A percentile compares a stretch with the other conserved stretches of the same genome.
Conservation (phyloP, 2,113 vertebrate species). For the Lophotis ruficrista region DNA sequence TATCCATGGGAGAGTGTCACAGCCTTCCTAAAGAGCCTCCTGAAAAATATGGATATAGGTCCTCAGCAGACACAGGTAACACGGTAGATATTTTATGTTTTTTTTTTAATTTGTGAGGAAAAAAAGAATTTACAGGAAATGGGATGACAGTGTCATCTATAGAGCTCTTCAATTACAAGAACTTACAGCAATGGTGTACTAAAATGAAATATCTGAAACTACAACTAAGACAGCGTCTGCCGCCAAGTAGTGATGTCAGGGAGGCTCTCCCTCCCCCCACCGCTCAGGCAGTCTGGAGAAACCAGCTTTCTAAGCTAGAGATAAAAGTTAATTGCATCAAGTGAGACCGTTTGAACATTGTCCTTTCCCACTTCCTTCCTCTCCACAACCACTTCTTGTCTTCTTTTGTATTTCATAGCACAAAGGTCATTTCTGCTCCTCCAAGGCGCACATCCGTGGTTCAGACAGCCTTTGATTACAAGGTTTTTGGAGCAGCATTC, state of each 20-base stretch:
- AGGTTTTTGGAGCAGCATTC: background rate
- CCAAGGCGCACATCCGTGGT: fast-evolving
- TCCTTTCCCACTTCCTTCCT: conserved; percentile 39
- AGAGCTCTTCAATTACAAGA: background rate
- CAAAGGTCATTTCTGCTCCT: background rate
- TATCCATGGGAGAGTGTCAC: conserved; percentile 90
- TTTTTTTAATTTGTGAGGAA: background rate
- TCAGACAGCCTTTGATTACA: background rate
- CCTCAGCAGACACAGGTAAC: conserved; percentile 89
- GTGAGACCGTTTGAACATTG: background rate
- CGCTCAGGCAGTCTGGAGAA: background rate
- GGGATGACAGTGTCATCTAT: background rate
- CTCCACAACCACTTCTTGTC: background rate
- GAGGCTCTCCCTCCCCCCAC: background rate
- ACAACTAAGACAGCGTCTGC: background rate
- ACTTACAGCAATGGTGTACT: background rate
- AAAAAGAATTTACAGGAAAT: background rate
- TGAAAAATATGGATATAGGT: conserved; percentile 86
- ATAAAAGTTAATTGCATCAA: background rate
- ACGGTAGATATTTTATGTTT: background rate
- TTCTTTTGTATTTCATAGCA: background rate
- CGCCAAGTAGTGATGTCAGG: background rate
- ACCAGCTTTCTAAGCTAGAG: background rate
- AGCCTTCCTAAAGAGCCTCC: conserved; percentile 83
- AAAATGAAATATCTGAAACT: conserved; percentile 12